These are phyloP conservation scores for Heliconius congener DNA, from an alignment of 1,140 invertebrate genomes.

Conservation along the genomic window DNA sequence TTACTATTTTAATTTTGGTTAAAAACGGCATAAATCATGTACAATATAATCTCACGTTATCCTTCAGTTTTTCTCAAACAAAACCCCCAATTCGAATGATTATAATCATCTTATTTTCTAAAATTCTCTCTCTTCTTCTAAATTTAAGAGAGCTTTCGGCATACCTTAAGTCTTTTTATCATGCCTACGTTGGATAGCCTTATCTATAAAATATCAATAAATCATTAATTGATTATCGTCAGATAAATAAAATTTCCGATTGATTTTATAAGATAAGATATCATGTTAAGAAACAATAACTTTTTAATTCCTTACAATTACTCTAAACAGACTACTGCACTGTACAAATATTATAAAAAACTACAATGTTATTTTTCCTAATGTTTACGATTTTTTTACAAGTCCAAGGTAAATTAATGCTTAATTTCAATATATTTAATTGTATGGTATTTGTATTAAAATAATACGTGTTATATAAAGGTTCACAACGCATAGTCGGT, in stretches of 20 bases:
- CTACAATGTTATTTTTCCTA: slow-evolving; percentile 22
- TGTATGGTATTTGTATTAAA: not conserved
- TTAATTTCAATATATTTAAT: not conserved
- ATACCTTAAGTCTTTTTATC: not conserved
- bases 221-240: slow-evolving; percentile 3
- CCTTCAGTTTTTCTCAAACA: no score
- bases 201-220: slow-evolving; percentile 22
- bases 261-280: slow-evolving; percentile 16
- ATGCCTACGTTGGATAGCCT: not conserved
- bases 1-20: no score
- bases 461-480: slow-evolving; percentile 6
- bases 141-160: not conserved
- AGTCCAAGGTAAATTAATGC: slow-evolving; percentile 2
- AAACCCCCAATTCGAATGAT: no score
- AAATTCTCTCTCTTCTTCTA: no score
- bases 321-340: not conserved
- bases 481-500: slow-evolving; percentile 52
- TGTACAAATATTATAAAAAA: not conserved
- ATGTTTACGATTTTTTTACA: slow-evolving; percentile 13
- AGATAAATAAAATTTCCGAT: slow-evolving; percentile 20
- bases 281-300: slow-evolving; percentile 14
- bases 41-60: no score
- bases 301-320: slow-evolving; percentile 15
- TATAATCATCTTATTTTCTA: no score
- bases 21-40: no score